These are phyloP conservation scores for Peromyscus attwateri DNA, from an alignment of 2,797 vertebrate genomes.

Conservation along the genomic window DNA sequence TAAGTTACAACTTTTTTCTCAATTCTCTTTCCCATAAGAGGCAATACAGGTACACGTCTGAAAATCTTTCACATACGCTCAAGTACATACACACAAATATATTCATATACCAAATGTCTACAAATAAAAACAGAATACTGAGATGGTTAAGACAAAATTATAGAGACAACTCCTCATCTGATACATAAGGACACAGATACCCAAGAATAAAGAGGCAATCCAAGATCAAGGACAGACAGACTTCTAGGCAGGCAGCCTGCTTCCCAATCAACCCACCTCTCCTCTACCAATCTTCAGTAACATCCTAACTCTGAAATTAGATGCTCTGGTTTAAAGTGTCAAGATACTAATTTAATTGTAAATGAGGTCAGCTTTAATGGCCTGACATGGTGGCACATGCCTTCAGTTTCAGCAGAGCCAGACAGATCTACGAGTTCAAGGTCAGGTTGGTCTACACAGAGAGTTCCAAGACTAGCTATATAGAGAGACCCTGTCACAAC, in stretches of 20 bases:
- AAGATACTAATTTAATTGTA: constrained; percentile 6
- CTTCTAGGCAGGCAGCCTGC: neutral
- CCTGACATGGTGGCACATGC: neutral
- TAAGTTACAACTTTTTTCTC: constrained; percentile 26
- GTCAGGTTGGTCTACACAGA: neutral
- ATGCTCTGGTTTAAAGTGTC: constrained; percentile 15
- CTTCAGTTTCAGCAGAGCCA: neutral
- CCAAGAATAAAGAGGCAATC: neutral
- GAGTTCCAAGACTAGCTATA: neutral
- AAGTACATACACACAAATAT: neutral
- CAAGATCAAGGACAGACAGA: neutral
- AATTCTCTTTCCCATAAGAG: constrained; percentile 36
- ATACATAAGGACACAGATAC: neutral
- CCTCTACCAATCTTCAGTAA: neutral
- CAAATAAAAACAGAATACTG: constrained; percentile 48
- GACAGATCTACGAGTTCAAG: neutral
- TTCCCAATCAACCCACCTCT: neutral
- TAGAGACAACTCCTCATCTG: neutral
- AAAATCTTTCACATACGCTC: neutral
- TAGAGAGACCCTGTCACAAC: too few relatives aligned
- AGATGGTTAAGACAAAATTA: constrained; percentile 43
- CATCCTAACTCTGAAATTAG: neutral
- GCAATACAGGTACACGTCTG: constrained; percentile 9
- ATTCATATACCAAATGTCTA: neutral
- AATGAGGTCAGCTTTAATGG: neutral